Conservation (phyloP, 2,888 invertebrate species). For the Ferrisia virgata region DNA sequence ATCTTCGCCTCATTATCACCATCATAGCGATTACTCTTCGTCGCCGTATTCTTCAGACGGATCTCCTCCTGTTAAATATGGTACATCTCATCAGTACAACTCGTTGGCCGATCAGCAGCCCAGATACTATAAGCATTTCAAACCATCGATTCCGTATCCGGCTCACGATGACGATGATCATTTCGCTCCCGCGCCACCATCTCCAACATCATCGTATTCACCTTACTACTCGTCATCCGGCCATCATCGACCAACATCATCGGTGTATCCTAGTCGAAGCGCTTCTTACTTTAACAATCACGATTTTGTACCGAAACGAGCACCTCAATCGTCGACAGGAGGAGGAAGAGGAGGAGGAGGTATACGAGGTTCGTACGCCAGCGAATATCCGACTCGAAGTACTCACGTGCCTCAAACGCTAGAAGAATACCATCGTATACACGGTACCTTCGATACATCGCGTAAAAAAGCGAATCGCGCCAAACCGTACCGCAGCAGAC, state of each 20-base stretch:
- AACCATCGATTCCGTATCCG: background rate
- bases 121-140: conserved; percentile 39
- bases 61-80: conserved; percentile 1
- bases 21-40: background rate
- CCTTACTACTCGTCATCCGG: background rate
- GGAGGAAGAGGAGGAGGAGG: too few species aligned
- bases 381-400: background rate
- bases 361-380: background rate
- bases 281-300: background rate
- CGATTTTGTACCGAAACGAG: conserved; percentile 9
- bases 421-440: conserved; percentile 39
- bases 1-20: background rate
- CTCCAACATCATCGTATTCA: background rate
- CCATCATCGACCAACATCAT: too few species aligned
- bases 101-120: conserved; percentile 37
- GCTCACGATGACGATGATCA: background rate
- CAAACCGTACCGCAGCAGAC: background rate
- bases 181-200: background rate
- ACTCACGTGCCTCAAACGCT: conserved; percentile 38
- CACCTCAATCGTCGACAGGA: background rate
- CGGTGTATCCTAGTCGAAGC: background rate
- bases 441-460: background rate
- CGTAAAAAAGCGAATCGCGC: background rate
- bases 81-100: conserved; percentile 43
- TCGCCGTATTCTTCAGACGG: background rate